These are phyloP conservation scores for Hippoglossus stenolepis DNA, from an alignment of 2,113 vertebrate species.

Conservation along the genomic window DNA sequence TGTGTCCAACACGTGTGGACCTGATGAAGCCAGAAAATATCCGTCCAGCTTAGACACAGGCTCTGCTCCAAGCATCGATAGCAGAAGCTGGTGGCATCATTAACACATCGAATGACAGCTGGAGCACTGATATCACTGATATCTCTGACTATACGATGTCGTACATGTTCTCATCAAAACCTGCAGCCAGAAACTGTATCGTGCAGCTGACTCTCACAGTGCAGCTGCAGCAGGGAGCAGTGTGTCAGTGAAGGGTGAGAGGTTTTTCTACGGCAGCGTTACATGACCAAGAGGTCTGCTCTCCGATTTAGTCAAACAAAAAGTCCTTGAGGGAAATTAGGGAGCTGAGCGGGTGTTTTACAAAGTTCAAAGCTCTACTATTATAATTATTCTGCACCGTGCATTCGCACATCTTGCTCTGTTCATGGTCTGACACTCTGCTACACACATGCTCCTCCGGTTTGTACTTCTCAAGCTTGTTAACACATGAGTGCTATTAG, in stretches of 20 bases:
- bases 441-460: not conserved
- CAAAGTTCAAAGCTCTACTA: not conserved
- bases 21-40: slow-evolving; percentile 40
- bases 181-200: not conserved
- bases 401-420: slow-evolving; percentile 16
- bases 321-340: slow-evolving; percentile 24
- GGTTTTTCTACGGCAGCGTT: no score
- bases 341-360: not conserved
- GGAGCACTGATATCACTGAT: not conserved
- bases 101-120: slow-evolving; percentile 27
- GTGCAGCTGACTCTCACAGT: slow-evolving; percentile 38
- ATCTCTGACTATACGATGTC: not conserved
- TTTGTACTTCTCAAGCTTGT: not conserved
- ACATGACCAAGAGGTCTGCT: not conserved
- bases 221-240: slow-evolving; percentile 17
- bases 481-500: not conserved
- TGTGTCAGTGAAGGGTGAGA: slow-evolving; percentile 7
- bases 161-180: not conserved
- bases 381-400: slow-evolving; percentile 7
- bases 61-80: slow-evolving; percentile 45
- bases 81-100: slow-evolving; percentile 38
- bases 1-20: not conserved
- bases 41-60: slow-evolving; percentile 8
- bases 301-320: slow-evolving; percentile 4
- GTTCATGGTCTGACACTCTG: not conserved